Conservation (phyloP, 2,888 invertebrate genomes). For the Cataglyphis altisquamis region DNA sequence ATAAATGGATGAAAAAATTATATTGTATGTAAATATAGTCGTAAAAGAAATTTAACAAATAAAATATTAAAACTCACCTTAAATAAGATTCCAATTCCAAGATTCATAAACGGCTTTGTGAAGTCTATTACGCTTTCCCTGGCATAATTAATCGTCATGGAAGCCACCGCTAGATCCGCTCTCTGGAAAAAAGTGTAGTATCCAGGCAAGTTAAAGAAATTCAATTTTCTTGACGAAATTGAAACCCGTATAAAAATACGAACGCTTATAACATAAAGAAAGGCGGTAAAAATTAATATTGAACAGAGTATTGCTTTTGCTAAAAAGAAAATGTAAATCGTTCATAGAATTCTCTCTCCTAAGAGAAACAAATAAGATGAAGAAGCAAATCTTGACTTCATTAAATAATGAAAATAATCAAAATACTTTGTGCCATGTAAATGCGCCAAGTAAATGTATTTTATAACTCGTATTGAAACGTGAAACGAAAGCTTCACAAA, state of each 20-base stretch:
- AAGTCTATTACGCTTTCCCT: constrained; percentile 98
- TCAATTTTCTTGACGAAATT: constrained; percentile 48
- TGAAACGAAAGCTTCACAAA: constrained; percentile 11
- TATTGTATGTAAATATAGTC: constrained; percentile 15
- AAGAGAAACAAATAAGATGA: not conserved
- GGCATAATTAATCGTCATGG: constrained; percentile 99
- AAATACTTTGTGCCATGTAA: not conserved
- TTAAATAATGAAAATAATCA: constrained; percentile 5
- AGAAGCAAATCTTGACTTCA: not conserved
- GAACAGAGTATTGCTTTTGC: not conserved
- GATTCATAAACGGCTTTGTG: constrained; percentile 99
- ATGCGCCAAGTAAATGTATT: not conserved
- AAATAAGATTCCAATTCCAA: constrained; percentile 98
- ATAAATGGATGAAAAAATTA: constrained; percentile 16
- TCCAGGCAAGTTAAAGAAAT: constrained; percentile 65
- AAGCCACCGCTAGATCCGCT: constrained; percentile 98
- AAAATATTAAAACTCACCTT: constrained; percentile 89
- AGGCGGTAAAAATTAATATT: constrained; percentile 16
- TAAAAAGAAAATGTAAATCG: not conserved
- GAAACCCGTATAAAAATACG: constrained; percentile 2
- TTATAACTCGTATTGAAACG: not conserved
- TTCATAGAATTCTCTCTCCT: not conserved
- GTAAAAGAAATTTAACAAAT: constrained; percentile 14
- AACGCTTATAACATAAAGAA: not conserved
- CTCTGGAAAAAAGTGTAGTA: constrained; percentile 88